Evolutionary conservation across 2,888 invertebrate genomes (phyloP).

Genomic region (Volucella inflata): DNA sequence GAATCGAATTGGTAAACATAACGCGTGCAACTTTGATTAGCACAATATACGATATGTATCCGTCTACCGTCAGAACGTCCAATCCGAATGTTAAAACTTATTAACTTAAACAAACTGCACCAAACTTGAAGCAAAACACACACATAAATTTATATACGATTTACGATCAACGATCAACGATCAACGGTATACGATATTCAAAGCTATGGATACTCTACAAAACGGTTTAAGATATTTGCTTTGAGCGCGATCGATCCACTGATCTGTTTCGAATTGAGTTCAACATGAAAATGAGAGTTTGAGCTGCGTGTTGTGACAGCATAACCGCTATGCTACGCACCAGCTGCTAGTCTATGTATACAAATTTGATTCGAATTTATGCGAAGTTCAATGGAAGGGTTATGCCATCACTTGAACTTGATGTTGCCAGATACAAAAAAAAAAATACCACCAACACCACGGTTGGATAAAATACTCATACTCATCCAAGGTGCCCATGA

Average conservation of each 20-base stretch:
- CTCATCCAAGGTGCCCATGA: constrained; percentile 22
- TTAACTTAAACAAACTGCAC: neutral
- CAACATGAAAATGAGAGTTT: constrained; percentile 52
- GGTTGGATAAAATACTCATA: neutral
- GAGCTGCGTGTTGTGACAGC: constrained; percentile 4
- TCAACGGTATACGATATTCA: too few relatives aligned
- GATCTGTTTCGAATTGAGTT: constrained; percentile 61
- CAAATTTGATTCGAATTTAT: constrained; percentile 18
- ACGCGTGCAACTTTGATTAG: constrained; percentile 59
- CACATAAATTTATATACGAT: neutral
- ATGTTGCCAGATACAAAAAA: constrained; percentile 4
- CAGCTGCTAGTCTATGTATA: neutral
- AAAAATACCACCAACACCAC: constrained; percentile 21
- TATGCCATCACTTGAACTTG: constrained; percentile 68
- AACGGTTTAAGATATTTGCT: neutral
- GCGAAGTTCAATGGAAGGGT: constrained; percentile 59
- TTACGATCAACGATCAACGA: too few relatives aligned
- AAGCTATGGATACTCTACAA: too few relatives aligned
- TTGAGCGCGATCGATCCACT: constrained; percentile 32
- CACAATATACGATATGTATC: constrained; percentile 29
- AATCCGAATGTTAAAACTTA: neutral
- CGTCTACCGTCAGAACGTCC: constrained; percentile 26
- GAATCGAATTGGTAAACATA: constrained; percentile 58
- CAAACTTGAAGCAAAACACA: neutral
- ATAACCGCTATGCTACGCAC: constrained; percentile 8